Evolutionary conservation across 2,797 vertebrate species (phyloP).

Genomic region (Poecilia velifera): DNA sequence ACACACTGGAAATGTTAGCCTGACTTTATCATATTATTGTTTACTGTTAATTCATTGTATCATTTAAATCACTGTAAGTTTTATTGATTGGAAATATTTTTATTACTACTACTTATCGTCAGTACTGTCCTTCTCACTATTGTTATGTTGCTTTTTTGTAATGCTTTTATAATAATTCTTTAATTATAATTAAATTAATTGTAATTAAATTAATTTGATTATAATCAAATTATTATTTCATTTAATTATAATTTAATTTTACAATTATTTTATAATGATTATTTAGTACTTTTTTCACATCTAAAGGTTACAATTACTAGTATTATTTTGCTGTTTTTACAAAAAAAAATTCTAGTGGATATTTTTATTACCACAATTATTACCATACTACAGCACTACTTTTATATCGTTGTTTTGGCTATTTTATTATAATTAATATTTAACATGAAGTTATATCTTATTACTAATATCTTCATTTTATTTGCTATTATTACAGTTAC

Average conservation of each 20-base stretch:
- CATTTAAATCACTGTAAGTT: not conserved
- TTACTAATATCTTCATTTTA: not conserved
- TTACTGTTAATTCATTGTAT: not conserved
- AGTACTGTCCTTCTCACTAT: not conserved
- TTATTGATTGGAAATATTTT: not conserved
- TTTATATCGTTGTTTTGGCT: not conserved
- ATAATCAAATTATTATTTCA: too few species aligned
- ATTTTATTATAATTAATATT: not conserved
- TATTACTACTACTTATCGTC: not conserved
- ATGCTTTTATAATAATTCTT: not conserved
- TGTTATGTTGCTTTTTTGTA: not conserved
- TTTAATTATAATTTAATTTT: not conserved
- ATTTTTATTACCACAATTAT: not conserved
- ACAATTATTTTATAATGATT: not conserved
- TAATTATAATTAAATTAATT: too few species aligned
- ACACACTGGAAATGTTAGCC: constrained; percentile 54
- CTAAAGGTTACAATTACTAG: not conserved
- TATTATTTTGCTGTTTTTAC: not conserved
- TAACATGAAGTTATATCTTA: not conserved
- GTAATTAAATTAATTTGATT: too few species aligned
- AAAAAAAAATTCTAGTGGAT: not conserved
- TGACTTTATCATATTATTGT: not conserved
- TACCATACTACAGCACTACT: not conserved
- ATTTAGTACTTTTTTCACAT: not conserved
- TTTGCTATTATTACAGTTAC: not conserved